phyloP scores from a whole-genome alignment of 2,888 invertebrate genomes.

The Nudaria mundana region DNA sequence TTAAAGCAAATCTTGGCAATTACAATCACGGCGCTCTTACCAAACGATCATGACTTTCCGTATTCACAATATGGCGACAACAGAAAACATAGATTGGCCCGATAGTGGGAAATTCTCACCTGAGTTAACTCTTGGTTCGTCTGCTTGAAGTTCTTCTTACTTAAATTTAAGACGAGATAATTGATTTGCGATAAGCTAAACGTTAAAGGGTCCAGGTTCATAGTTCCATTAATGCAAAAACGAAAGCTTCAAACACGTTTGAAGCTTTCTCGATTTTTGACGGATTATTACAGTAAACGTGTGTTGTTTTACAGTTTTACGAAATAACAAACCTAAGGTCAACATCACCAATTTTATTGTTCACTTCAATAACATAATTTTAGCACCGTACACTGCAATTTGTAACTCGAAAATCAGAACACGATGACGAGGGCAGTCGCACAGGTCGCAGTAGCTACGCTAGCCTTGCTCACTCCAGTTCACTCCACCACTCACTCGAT shows the following conservation, averaged over 20 bases:
- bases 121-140: constrained; percentile 93
- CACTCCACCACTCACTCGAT: constrained; percentile 29
- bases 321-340: constrained; percentile 70
- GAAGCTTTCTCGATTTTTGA: constrained; percentile 94
- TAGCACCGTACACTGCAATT: constrained; percentile 51
- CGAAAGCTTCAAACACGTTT: constrained; percentile 97
- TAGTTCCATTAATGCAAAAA: constrained; percentile 96
- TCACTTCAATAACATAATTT: constrained; percentile 70
- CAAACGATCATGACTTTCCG: constrained; percentile 45
- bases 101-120: constrained; percentile 82
- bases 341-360: constrained; percentile 77
- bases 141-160: constrained; percentile 97
- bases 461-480: no score
- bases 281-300: constrained; percentile 81
- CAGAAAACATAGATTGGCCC: constrained; percentile 61
- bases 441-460: no score
- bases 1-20: constrained; percentile 22
- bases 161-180: constrained; percentile 97
- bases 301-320: constrained; percentile 66
- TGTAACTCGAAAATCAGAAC: constrained; percentile 44
- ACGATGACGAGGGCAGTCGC: constrained; percentile 55
- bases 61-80: constrained; percentile 74
- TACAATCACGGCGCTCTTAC: constrained; percentile 20
- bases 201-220: constrained; percentile 99
- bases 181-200: constrained; percentile 99